Conservation (phyloP, 2,888 invertebrate species). For the Thera obeliscata region DNA sequence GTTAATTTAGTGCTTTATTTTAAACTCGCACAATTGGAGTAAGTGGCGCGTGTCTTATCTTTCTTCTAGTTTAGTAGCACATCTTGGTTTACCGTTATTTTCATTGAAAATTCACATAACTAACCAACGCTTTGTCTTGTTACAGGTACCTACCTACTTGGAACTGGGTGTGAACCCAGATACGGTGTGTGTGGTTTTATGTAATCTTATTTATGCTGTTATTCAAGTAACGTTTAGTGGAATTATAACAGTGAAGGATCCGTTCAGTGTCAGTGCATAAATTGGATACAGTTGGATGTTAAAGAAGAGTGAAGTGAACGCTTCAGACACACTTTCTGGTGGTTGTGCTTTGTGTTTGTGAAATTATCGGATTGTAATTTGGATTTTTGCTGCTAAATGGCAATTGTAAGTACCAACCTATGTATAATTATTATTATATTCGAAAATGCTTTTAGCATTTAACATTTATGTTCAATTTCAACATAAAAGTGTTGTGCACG, state of each 20-base stretch:
- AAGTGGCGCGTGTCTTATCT: slow-evolving; percentile 64
- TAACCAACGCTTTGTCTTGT: slow-evolving; percentile 81
- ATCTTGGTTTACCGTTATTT: slow-evolving; percentile 43
- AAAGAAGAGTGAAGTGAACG: slow-evolving; percentile 68
- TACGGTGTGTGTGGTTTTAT: slow-evolving; percentile 78
- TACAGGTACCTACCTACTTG: slow-evolving; percentile 82
- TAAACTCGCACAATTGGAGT: slow-evolving; percentile 62
- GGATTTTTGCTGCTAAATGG: slow-evolving; percentile 72
- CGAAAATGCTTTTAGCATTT: no score
- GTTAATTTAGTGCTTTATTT: slow-evolving; percentile 72
- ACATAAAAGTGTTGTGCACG: not conserved
- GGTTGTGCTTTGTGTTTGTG: slow-evolving; percentile 71
- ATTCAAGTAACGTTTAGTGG: slow-evolving; percentile 64
- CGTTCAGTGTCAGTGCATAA: slow-evolving; percentile 56
- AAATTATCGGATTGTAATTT: slow-evolving; percentile 72
- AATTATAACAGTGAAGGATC: slow-evolving; percentile 53
- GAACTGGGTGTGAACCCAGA: slow-evolving; percentile 82
- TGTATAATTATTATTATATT: not conserved
- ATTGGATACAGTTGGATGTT: slow-evolving; percentile 60
- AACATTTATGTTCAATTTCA: not conserved
- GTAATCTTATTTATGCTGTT: slow-evolving; percentile 75
- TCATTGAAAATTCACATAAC: slow-evolving; percentile 56
- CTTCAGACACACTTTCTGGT: slow-evolving; percentile 54
- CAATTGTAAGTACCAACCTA: slow-evolving; percentile 63
- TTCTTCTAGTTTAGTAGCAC: slow-evolving; percentile 40